These are phyloP conservation scores for Thunnus albacares DNA, from an alignment of 2,797 vertebrate species.

Conservation along the genomic window DNA sequence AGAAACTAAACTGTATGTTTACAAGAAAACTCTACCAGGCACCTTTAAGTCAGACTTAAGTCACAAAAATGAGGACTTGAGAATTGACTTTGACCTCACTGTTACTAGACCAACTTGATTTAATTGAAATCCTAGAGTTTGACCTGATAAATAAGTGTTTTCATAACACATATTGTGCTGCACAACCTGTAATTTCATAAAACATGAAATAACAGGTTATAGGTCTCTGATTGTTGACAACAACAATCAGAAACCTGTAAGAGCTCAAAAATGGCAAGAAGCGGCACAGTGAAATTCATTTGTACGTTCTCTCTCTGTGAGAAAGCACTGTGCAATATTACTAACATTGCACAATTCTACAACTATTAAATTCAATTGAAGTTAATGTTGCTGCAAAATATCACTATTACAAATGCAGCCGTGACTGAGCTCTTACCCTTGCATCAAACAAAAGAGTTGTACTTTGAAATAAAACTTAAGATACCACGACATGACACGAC, in stretches of 20 bases:
- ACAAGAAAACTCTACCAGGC: too few relatives aligned
- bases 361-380: not conserved
- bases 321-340: not conserved
- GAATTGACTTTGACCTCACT: not conserved
- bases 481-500: too few relatives aligned
- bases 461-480: not conserved
- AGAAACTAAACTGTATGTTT: slow-evolving; percentile 25
- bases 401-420: not conserved
- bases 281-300: slow-evolving; percentile 5
- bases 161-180: not conserved
- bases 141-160: not conserved
- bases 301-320: not conserved
- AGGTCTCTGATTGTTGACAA: too few relatives aligned
- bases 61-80: not conserved
- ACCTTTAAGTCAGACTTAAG: not conserved
- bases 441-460: not conserved
- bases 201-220: too few relatives aligned
- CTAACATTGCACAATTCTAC: not conserved
- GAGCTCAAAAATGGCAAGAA: not conserved
- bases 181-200: not conserved
- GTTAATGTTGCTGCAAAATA: not conserved
- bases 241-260: not conserved
- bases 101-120: not conserved
- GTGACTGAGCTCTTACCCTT: not conserved
- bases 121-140: not conserved